Evolutionary conservation across 2,113 vertebrate species (phyloP).

Genomic region (Mionectes macconnelli): DNA sequence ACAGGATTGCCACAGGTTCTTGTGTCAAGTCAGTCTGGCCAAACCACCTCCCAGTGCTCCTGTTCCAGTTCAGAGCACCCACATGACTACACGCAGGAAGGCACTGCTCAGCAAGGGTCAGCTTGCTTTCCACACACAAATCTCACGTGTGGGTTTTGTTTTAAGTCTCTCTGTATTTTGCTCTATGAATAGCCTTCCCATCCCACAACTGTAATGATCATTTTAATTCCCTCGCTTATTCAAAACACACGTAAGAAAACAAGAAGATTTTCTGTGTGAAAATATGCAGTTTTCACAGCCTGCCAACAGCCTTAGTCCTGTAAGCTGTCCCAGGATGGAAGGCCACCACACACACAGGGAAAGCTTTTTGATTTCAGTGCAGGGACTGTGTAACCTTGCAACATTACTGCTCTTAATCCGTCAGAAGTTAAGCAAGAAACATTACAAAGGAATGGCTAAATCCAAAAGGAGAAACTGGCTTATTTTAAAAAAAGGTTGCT

Average conservation of each 20-base stretch:
- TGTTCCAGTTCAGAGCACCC: not conserved
- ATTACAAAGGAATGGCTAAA: not conserved
- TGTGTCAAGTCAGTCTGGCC: accelerated
- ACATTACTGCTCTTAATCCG: not conserved
- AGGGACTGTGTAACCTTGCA: not conserved
- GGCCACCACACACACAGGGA: accelerated
- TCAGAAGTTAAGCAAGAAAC: not conserved
- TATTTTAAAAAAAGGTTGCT: not conserved
- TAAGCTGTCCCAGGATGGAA: not conserved
- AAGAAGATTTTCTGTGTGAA: not conserved
- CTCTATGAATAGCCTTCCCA: not conserved
- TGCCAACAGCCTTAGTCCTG: not conserved
- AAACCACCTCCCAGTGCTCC: not conserved
- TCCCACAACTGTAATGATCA: not conserved
- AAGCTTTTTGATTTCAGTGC: not conserved
- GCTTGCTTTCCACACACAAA: not conserved
- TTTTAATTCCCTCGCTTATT: not conserved
- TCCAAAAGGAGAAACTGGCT: not conserved
- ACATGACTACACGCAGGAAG: accelerated
- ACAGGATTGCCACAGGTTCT: not conserved
- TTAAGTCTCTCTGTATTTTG: not conserved
- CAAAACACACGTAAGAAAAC: not conserved
- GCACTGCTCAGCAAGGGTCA: not conserved
- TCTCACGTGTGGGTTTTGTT: not conserved
- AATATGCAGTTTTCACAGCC: not conserved